phyloP scores from a whole-genome alignment of 2,797 vertebrate species.

The Coccyzus lansbergi region DNA sequence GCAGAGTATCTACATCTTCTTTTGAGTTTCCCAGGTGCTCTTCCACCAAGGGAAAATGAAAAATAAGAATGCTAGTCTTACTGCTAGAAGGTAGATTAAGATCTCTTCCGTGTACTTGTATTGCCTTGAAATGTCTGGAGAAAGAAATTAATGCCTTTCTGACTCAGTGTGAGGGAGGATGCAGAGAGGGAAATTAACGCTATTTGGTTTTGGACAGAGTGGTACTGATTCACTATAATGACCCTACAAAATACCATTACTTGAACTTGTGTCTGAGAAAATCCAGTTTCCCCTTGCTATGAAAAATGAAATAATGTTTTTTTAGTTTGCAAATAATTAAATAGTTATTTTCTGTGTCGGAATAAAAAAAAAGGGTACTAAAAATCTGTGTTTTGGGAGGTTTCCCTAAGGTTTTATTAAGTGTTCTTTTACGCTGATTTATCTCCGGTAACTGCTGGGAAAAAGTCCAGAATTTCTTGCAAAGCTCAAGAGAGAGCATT shows the following conservation, averaged over 20 bases:
- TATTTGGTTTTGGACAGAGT: conserved; percentile 39
- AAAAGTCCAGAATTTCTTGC: neutral
- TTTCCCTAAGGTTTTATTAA: neutral
- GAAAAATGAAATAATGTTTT: neutral
- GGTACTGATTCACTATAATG: conserved; percentile 43
- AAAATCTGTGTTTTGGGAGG: neutral
- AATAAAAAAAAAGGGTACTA: neutral
- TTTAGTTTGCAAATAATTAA: conserved; percentile 22
- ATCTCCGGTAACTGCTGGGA: neutral
- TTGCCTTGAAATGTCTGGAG: conserved; percentile 2
- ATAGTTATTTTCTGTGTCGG: neutral
- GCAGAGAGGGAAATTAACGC: conserved; percentile 22
- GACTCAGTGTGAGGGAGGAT: conserved; percentile 11
- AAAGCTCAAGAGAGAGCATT: neutral
- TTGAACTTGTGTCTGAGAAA: neutral
- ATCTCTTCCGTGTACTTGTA: neutral
- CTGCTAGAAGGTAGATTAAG: conserved; percentile 23
- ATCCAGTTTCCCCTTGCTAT: conserved; percentile 31
- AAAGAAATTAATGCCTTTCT: conserved; percentile 45
- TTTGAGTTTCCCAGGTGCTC: conserved; percentile 10
- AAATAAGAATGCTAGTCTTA: neutral
- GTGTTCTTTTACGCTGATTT: neutral
- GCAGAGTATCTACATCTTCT: neutral
- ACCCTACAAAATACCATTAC: conserved; percentile 31
- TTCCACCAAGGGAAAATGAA: neutral